These are phyloP conservation scores for Scelioninae gen. 2 DNA, from an alignment of 2,888 invertebrate genomes.

Conservation along the genomic window DNA sequence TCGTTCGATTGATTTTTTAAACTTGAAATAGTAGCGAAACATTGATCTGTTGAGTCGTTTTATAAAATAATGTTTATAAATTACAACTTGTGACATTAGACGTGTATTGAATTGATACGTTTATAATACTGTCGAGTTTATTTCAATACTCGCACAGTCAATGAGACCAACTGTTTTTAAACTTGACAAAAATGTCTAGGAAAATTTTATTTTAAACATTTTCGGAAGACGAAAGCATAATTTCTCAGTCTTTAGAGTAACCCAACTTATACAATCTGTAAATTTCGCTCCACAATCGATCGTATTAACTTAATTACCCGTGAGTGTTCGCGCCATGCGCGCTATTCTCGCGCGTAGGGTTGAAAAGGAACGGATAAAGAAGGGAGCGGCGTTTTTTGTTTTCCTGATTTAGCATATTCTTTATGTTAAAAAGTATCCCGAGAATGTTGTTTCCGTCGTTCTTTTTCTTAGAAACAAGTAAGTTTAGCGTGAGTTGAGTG, in stretches of 20 bases:
- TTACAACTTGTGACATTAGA: too few species aligned
- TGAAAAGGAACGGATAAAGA: not conserved
- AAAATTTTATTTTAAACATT: constrained; percentile 25
- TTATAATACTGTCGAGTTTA: too few species aligned
- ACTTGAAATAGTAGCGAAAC: too few species aligned
- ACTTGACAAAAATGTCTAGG: too few species aligned
- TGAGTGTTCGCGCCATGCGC: not conserved
- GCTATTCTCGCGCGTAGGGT: not conserved
- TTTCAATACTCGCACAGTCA: too few species aligned
- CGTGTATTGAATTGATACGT: too few species aligned
- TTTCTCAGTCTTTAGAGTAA: constrained; percentile 5
- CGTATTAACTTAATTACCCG: constrained; percentile 18
- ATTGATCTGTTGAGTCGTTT: too few species aligned
- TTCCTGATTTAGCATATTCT: constrained; percentile 12
- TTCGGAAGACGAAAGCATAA: constrained; percentile 9
- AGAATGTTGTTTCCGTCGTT: constrained; percentile 21
- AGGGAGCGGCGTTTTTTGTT: not conserved
- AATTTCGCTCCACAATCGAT: constrained; percentile 7
- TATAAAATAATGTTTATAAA: too few species aligned
- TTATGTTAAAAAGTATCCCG: constrained; percentile 19
- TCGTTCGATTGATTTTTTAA: too few species aligned
- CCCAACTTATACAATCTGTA: constrained; percentile 12
- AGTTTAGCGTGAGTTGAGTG: constrained; percentile 41
- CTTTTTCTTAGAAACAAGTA: constrained; percentile 41
- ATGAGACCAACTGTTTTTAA: too few species aligned